phyloP scores from a whole-genome alignment of 2,113 vertebrate genomes.

The Grammomys dolichurus region DNA sequence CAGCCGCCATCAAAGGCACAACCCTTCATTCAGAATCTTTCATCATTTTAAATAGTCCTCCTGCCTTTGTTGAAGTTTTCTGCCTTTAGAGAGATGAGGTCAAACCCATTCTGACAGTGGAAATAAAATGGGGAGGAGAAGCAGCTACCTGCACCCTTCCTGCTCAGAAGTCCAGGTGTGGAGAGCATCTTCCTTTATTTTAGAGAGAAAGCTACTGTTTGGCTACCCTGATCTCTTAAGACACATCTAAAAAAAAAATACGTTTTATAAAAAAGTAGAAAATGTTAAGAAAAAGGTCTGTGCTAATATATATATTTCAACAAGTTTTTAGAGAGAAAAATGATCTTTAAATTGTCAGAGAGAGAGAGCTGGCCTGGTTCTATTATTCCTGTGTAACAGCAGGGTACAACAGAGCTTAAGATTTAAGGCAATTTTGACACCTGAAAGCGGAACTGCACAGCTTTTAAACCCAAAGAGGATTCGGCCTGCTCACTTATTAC shows the following conservation, averaged over 20 bases:
- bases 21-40: conserved; percentile 72
- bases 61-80: conserved; percentile 71
- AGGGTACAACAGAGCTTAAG: conserved; percentile 85
- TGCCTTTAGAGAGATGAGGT: conserved; percentile 72
- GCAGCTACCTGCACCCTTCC: conserved; percentile 11
- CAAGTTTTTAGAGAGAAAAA: conserved; percentile 76
- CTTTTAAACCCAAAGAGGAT: conserved; percentile 88
- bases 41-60: conserved; percentile 74
- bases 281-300: conserved; percentile 68
- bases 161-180: conserved; percentile 17
- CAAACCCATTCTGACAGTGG: conserved; percentile 58
- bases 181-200: not conserved
- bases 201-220: conserved; percentile 3
- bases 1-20: conserved; percentile 72
- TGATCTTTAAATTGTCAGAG: conserved; percentile 79
- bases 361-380: conserved; percentile 63
- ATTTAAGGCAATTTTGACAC: conserved; percentile 89
- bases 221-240: conserved; percentile 54
- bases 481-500: conserved; percentile 88
- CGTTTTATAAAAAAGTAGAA: conserved; percentile 51
- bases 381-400: conserved; percentile 79
- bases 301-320: conserved; percentile 79
- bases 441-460: conserved; percentile 83
- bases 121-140: conserved; percentile 64
- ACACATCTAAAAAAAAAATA: conserved; percentile 29